Base-by-base conservation (phyloP, 2,797 vertebrate genomes). In the Cynodonichthys magdalenae region DNA sequence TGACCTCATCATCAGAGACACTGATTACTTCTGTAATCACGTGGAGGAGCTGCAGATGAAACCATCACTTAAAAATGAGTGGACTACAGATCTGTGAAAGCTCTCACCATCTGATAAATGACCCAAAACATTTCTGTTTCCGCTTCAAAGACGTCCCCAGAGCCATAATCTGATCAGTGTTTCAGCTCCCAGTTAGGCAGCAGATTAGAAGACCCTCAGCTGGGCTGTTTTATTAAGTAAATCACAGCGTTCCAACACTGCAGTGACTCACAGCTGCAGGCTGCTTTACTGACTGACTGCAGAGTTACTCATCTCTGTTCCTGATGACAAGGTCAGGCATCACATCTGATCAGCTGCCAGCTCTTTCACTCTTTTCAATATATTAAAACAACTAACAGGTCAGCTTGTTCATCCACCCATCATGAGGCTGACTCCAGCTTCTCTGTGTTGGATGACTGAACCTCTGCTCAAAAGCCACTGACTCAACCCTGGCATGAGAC, bases 181-280 rank as follows among this genome's bases (percentile, higher is more conserved):
- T 41, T 41, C 15, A 41, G 11, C 39, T 12, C 11, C 15, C 39
- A 41, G 39, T 41, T 41, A 41, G 11, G 12, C 11, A 17, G 15
- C 41, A 44, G 15, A 44, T 44, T 15, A 44, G 3, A 1, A 17
- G 41, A 44, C 15, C 41, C 36, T 39, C 36, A 12, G 36, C 36
- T 39, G 36, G 17, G 41, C 15, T 6, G 42, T n/a, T 7, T 45
- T 39, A 39, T 14, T 14, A 39, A 39, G 36, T 12, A 39, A 39
- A 39, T 39, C 36, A 4, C 31, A 39, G 36, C 34, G 34, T 36
- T 36, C 34, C 31, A 31, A 31, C 31, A 11, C 34, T 36, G 34
- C 34, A 42, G 6, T 45, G 54, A 57, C 36, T 56, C 48, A 42
- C 54, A 44, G 54, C 54, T 45, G 24, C 10, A 18, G 54, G 41